Conservation (phyloP, 2,113 vertebrate genomes). For the Gymnocephalus cernua region DNA sequence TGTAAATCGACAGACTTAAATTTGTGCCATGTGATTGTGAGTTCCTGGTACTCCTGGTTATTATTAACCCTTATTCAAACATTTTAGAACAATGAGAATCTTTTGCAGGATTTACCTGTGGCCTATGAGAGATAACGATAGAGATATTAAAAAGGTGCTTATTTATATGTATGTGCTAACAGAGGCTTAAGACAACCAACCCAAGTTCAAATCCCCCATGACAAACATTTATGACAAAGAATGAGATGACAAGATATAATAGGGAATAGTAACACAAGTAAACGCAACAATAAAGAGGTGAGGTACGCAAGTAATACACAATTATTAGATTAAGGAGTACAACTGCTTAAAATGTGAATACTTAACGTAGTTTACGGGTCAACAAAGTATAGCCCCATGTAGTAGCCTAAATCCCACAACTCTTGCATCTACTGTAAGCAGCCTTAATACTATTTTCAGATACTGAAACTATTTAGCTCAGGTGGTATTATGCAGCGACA, state of each 20-base stretch:
- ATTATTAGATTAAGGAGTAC: neutral
- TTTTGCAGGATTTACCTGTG: neutral
- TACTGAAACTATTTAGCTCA: neutral
- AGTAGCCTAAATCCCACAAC: neutral
- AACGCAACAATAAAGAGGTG: neutral
- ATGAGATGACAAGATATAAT: neutral
- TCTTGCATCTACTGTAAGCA: neutral
- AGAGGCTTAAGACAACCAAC: no score
- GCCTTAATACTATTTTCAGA: neutral
- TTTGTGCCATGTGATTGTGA: neutral
- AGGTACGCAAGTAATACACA: neutral
- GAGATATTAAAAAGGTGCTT: neutral
- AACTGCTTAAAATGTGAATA: neutral
- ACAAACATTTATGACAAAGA: neutral
- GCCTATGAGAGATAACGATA: neutral
- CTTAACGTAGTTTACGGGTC: neutral
- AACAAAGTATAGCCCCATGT: neutral
- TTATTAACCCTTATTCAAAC: slow-evolving; percentile 3
- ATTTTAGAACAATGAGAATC: neutral
- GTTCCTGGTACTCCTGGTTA: neutral
- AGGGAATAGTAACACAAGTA: neutral
- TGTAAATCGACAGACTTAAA: neutral
- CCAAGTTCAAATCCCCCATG: neutral
- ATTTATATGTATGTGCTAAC: neutral
- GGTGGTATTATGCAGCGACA: neutral